These are phyloP conservation scores for Leucopternis melanops DNA, from an alignment of 2,113 vertebrate genomes.

Conservation along the genomic window DNA sequence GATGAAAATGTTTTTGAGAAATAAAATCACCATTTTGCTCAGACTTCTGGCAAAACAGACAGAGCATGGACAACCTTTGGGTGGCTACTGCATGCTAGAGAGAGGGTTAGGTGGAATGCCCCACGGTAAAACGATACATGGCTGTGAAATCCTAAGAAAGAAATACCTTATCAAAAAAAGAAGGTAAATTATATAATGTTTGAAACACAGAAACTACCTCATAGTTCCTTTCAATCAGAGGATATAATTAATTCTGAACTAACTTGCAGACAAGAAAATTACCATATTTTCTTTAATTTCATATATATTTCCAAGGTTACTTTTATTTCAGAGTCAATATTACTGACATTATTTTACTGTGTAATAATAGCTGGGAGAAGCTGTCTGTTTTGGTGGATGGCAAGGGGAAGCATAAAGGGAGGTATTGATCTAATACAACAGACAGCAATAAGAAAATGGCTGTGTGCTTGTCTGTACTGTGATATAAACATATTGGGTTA, in stretches of 20 bases:
- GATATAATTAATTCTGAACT: neutral
- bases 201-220: neutral
- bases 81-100: neutral
- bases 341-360: neutral
- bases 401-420: neutral
- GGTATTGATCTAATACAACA: neutral
- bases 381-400: neutral
- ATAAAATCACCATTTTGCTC: neutral
- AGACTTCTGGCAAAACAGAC: neutral
- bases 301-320: neutral
- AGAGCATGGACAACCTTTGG: neutral
- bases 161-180: neutral
- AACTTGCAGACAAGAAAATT: neutral
- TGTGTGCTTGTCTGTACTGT: rapidly evolving
- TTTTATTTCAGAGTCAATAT: neutral
- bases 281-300: neutral
- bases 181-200: neutral
- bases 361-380: neutral
- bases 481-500: neutral
- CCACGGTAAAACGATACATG: neutral
- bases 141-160: neutral
- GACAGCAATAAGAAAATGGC: neutral
- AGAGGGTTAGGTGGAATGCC: neutral
- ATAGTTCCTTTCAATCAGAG: neutral
- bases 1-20: neutral